Base-by-base conservation (phyloP, 2,797 vertebrate genomes). In the Etheostoma perlongum region DNA sequence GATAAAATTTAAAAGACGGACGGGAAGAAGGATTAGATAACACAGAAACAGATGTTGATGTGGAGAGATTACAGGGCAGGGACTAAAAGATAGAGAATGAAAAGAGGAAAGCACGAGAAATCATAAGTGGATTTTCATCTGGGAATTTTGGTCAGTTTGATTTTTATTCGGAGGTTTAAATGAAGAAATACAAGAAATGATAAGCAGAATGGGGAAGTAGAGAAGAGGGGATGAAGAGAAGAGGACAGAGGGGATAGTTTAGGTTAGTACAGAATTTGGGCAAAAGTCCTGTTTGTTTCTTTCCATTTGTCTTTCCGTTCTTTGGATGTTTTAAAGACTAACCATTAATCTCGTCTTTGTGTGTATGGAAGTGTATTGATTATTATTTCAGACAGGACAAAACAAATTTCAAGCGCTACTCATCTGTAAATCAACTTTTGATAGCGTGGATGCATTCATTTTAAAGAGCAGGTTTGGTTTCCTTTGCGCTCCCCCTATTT, bases 11-110 rank as follows among this genome's bases (percentile, higher is more conserved):
- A 54, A 44, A 23, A 62, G n/a, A 47, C 21, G 7, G 19, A 49
- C 12, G 42, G 15, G 21, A n/a, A 27, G 8, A 63, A 61, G 46
- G 19, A 49, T 57, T 53, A 25, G 47, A 66, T 57, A 57, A 52
- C 18, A 57, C n/a, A 23, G 57, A 48, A 33, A 62, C 46, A 67
- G 3, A 58, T 72, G 72, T 59, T 65, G 33, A 68, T 52, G 8
- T 30, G 27, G 48, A 21, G 59, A 54, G 27, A 78, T 61, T 59
- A 63, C 15, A 62, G 57, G 66, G 55, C 6, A 48, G 11, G 51
- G 16, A 49, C 33, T 63, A 55, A 3, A 15, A 36, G 46, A 6
- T 42, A 51, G 21, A 47, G 12, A 73, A 47, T 5, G 5, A 14
- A 47, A 33, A 67, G 2, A 23, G 12, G 46, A 63, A 8, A 57